Evolutionary conservation across 2,888 invertebrate species (phyloP), one percentile per base, ranked within the genome.

Genomic region (Lochmaea capreae): DNA sequence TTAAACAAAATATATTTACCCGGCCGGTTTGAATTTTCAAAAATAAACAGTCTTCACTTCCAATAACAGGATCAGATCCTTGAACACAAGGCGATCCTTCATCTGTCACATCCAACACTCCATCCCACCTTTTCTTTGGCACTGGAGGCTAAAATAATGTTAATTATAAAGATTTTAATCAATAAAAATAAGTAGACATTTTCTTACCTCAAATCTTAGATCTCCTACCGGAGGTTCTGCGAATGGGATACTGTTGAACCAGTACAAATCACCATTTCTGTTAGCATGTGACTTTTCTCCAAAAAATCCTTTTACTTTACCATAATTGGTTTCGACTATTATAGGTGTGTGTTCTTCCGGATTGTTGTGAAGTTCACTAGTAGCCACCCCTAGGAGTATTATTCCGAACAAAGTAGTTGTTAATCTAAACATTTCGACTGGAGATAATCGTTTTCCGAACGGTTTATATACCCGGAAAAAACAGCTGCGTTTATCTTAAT

Each of bases 41-140:
- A 65, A 76, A 77, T 12, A 83, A 75, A 62, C 83, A 83, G 72
- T 83, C 82, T 71, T 83, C 83, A 61, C 73, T 79, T 72, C 74
- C 74, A 3, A 22, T 9, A 58, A 66, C 62, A 46, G 65, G 62
- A 22, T 66, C n/a, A 16, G 66, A 54, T 5, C 65, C 71, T 57
- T 74, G 74, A 42, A 74, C 14, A 65, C 74, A 74, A 16, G 42
- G 52, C 11, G 70, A 46, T 49, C 46, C 18, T 46, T 63, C 42
- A n/a, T 52, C 12, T 58, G 71, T 79, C 18, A 79, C 80, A 73
- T 82, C 81, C 46, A 79, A 75, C 26, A 80, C 58, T 14, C 76
- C 82, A 11, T 74, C 69, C 83, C 83, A 83, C 10, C 77, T 77
- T 33, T 81, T 76, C 9, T 79, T 79, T 49, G 79, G 74, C 72